Evolutionary conservation across 2,797 vertebrate species (phyloP).

Genomic region (Ptychadena robeensis): DNA sequence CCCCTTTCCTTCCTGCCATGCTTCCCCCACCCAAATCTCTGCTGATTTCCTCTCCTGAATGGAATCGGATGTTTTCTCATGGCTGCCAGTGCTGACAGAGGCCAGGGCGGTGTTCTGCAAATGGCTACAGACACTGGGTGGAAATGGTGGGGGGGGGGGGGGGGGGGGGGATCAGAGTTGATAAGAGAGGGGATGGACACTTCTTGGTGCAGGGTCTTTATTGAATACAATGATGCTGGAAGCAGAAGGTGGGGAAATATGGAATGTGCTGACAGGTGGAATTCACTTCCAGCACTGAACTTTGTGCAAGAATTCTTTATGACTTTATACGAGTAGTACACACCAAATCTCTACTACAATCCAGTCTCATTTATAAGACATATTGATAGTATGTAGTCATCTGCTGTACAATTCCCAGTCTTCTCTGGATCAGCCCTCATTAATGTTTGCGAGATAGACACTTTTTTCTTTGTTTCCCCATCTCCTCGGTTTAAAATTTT

Average conservation of each 20-base stretch:
- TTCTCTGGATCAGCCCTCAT: too few relatives aligned
- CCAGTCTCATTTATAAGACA: too few relatives aligned
- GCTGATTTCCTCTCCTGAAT: conserved; percentile 70
- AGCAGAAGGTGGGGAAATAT: not conserved
- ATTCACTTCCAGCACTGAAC: too few relatives aligned
- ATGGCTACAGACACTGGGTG: not conserved
- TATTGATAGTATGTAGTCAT: too few relatives aligned
- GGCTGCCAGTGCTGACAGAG: conserved; percentile 34
- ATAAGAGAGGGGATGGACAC: not conserved
- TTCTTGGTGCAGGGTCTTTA: not conserved
- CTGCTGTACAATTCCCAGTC: too few relatives aligned
- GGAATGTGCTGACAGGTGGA: conserved; percentile 55
- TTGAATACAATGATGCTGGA: not conserved
- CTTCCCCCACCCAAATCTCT: conserved; percentile 58
- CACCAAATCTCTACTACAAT: too few relatives aligned
- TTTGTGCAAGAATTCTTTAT: too few relatives aligned
- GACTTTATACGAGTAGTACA: too few relatives aligned
- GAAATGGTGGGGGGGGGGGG: not conserved
- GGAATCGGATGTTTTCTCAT: conserved; percentile 64
- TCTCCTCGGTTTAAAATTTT: too few relatives aligned
- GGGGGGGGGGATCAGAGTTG: not conserved
- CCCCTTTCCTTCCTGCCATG: conserved; percentile 62
- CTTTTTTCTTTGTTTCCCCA: too few relatives aligned
- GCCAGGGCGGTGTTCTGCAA: not conserved
- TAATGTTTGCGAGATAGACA: too few relatives aligned